Base-by-base conservation (phyloP, 2,797 vertebrate genomes). In the Meda fulgida region DNA sequence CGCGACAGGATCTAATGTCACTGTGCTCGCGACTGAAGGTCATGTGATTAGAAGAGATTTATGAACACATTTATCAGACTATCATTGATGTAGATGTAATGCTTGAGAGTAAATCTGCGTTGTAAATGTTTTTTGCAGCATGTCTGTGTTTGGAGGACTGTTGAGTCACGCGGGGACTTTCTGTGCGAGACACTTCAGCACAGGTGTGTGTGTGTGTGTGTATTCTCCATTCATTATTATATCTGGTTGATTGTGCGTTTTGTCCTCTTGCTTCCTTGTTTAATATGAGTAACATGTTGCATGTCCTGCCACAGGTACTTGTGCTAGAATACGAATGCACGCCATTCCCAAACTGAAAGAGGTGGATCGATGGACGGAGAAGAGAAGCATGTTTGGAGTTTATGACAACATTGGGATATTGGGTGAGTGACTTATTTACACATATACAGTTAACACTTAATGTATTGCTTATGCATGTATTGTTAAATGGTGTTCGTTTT, bases 381-480 rank as follows among this genome's bases (percentile, higher is more conserved):
- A 98, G 89, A 96, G 97, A 83, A 96, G 94, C 87, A 93, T 97
- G 93, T 99, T 94, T 78, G 97, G 98, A 1, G 93, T 98, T 21
- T 99, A 99, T 86, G 97, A 99, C 89, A 98, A 99, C 91, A 95
- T 99, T 5, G 98, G 97, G 11, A 98, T 99, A 86, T 90, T 99
- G 81, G 97, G 98, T 98, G 89, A 84, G 81, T 19, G 67, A n/a
- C 23, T 40, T n/a, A 3, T 72, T 3, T 58, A 26, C 11, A 10
- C 8, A 5, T 13, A 10, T 13, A 11, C 5, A 21, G 34, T 60
- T 26, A 6, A 60, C n/a, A 11, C 11, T 14, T 14, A 23, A 55
- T 53, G 3, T 7, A 53, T 53, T 21, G 19, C 2, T n/a, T 8
- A 8, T 66, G n/a, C n/a, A n/a, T n/a, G n/a, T n/a, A n/a, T 3